Percentiles rank a stretch among this genome's conserved stretches.
Evolutionary conservation across 2,113 vertebrate species (phyloP).

Genomic region (Himantopus leucocephalus): DNA sequence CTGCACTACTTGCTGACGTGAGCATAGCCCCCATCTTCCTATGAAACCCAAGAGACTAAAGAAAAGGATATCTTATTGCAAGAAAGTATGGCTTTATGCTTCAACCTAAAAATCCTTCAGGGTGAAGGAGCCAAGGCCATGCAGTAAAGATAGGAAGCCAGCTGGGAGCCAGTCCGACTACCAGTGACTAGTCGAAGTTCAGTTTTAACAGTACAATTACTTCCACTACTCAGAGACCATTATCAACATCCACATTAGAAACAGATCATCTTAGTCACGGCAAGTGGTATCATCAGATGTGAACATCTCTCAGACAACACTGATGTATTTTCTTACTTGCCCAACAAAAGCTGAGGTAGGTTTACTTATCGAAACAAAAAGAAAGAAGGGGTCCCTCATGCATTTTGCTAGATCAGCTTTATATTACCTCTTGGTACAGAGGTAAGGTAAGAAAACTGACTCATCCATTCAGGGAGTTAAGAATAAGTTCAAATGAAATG

Average conservation of each 20-base stretch:
- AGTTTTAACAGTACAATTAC: background rate
- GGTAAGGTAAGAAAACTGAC: background rate
- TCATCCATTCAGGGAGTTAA: background rate
- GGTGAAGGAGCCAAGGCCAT: background rate
- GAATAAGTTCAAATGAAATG: background rate
- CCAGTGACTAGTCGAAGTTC: background rate
- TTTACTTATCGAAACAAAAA: background rate
- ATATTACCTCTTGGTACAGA: background rate
- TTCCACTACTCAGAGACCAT: background rate
- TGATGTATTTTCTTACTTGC: background rate
- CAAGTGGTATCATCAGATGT: background rate
- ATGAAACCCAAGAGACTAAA: background rate
- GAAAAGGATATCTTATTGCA: background rate
- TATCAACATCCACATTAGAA: background rate
- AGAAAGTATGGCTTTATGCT: background rate
- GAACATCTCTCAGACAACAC: background rate
- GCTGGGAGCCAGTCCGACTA: background rate
- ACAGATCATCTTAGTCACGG: background rate
- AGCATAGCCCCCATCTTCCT: background rate
- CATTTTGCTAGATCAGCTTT: background rate
- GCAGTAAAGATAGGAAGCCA: background rate
- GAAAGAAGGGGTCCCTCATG: background rate
- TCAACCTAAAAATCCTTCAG: background rate
- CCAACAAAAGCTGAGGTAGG: background rate
- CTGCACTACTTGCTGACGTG: background rate